These are phyloP conservation scores for Harpalus rufipes DNA, from an alignment of 2,888 invertebrate species.

Conservation along the genomic window DNA sequence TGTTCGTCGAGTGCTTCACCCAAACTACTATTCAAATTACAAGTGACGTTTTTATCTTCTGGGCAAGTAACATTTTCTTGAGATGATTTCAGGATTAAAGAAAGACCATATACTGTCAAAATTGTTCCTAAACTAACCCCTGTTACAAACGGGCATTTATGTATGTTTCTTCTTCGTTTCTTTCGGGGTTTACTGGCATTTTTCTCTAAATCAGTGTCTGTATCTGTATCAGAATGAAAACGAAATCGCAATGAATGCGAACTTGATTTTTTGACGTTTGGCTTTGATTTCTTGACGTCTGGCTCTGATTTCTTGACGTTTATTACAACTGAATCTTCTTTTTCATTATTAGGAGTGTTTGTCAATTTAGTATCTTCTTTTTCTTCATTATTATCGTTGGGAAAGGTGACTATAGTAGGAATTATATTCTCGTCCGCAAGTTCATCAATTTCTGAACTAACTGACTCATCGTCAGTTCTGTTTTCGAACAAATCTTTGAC, in stretches of 20 bases:
- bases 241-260: neutral
- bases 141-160: conserved; percentile 46
- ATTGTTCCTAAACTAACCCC: conserved; percentile 55
- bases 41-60: conserved; percentile 4
- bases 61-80: neutral
- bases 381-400: neutral
- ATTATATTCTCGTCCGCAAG: neutral
- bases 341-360: conserved; percentile 31
- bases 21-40: neutral
- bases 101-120: conserved; percentile 56
- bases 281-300: neutral
- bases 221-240: neutral
- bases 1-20: neutral
- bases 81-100: conserved; percentile 46
- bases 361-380: conserved; percentile 12
- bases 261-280: neutral
- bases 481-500: conserved; percentile 49
- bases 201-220: conserved; percentile 18
- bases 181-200: neutral
- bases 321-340: conserved; percentile 5
- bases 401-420: neutral
- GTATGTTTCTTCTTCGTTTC: neutral
- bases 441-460: conserved; percentile 20
- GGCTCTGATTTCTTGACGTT: neutral
- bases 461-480: conserved; percentile 27